Conservation (phyloP, 2,113 vertebrate genomes). For the Stictonetta naevosa region DNA sequence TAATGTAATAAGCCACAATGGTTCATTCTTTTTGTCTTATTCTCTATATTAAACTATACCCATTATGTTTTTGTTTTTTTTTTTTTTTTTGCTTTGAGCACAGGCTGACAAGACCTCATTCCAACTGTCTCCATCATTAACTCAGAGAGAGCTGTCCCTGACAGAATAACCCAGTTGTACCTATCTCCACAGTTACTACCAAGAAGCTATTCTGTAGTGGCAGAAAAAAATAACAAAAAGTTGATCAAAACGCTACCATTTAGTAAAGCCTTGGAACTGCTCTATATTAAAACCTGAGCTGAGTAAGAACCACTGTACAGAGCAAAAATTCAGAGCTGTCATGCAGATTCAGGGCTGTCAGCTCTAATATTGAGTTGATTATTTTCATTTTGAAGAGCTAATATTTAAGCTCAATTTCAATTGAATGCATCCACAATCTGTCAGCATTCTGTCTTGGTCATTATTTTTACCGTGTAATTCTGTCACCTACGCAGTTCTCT, state of each 20-base stretch:
- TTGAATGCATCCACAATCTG: constrained; percentile 24
- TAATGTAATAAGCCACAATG: background rate
- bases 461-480: constrained; percentile 38
- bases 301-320: background rate
- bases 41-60: background rate
- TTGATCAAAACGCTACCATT: background rate
- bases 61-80: background rate
- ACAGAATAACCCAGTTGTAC: background rate
- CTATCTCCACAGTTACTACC: background rate
- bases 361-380: constrained; percentile 11
- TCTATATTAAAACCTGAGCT: background rate
- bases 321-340: background rate
- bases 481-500: constrained; percentile 3
- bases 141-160: background rate
- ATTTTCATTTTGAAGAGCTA: constrained; percentile 57
- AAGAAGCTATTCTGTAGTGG: background rate
- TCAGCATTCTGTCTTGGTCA: background rate
- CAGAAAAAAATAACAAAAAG: background rate
- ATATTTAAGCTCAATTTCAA: constrained; percentile 43
- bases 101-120: background rate
- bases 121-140: background rate
- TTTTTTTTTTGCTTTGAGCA: background rate
- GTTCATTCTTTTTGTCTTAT: background rate
- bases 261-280: background rate
- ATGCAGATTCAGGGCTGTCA: constrained; percentile 10